phyloP scores from a whole-genome alignment of 2,888 invertebrate species.

The Hypselothyrea guttata region DNA sequence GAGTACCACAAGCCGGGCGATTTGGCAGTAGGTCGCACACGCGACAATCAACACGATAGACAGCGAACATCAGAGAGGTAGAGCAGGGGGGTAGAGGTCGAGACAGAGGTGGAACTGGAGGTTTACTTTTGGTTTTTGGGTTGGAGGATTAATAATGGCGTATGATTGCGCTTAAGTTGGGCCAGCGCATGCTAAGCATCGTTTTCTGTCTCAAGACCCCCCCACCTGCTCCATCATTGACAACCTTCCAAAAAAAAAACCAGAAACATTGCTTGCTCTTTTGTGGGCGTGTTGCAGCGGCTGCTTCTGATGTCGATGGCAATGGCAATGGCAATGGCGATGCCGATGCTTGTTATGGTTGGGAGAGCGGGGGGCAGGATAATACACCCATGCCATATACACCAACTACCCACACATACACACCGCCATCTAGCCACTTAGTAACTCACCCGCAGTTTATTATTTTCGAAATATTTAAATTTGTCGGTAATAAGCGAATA shows the following conservation, averaged over 20 bases:
- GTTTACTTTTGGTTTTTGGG: constrained; percentile 37
- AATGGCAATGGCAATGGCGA: constrained; percentile 15
- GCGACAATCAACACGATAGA: constrained; percentile 73
- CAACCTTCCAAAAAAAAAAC: constrained; percentile 6
- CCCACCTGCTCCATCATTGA: no score
- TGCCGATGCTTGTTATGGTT: constrained; percentile 23
- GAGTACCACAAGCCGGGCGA: constrained; percentile 1
- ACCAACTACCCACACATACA: neutral
- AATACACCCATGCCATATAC: constrained; percentile 4
- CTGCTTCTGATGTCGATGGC: constrained; percentile 26
- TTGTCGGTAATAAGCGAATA: constrained; percentile 78
- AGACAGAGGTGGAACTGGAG: no score
- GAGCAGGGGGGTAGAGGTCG: constrained; percentile 2
- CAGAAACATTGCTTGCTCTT: constrained; percentile 61
- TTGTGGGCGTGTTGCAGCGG: constrained; percentile 51
- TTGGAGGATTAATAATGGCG: constrained; percentile 65
- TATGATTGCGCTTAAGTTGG: constrained; percentile 57
- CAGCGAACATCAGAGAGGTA: constrained; percentile 52
- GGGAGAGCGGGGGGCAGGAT: constrained; percentile 1
- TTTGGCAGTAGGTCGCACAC: constrained; percentile 65
- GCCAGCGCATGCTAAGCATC: constrained; percentile 54
- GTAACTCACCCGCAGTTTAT: constrained; percentile 81
- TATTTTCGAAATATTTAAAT: constrained; percentile 81
- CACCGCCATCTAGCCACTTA: constrained; percentile 64
- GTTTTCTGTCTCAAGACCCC: constrained; percentile 22